Evolutionary conservation across 2,888 invertebrate species (phyloP), one percentile per base, ranked within the genome.

Genomic region (Amphipoea lucens): DNA sequence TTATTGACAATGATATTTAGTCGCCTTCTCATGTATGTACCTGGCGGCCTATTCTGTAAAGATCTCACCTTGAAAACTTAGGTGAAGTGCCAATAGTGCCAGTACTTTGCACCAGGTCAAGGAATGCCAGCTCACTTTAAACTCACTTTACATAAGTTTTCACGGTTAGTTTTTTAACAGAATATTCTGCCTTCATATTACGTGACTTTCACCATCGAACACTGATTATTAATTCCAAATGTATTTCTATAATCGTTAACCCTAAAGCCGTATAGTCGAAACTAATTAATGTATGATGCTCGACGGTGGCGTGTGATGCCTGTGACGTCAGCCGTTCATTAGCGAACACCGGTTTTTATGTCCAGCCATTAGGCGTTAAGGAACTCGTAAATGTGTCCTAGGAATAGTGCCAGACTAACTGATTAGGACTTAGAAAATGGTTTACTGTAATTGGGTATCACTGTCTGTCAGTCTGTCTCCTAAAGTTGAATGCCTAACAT

Each of bases 311-410:
- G 82, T 89, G 90, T 65, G 77, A 79, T 87, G 85, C 36, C 60
- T n/a, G 70, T 89, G 86, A 90, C 84, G 90, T 85, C 87, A 85
- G 4, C 62, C 20, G 67, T 84, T 88, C 84, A 89, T 86, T 84
- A 87, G 82, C 72, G 75, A 72, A 86, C 89, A 86, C 72, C 68
- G 70, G 83, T 90, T 89, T 89, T 89, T 89, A 89, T 90, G 90
- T 81, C 29, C 72, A 75, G 45, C 79, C 89, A 90, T 90, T 88
- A 89, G 81, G 62, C 75, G 76, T 86, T 82, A 89, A 90, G 89
- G 84, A 84, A 84, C 66, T 87, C 82, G 88, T 88, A 87, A 89
- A 90, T 71, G 81, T 79, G 40, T 17, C 74, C 82, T 83, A 89
- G 87, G 82, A 81, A 83, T 74, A 79, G 83, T 68, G 57, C 48